Percentiles rank a stretch among this genome's conserved stretches.
phyloP scores from a whole-genome alignment of 2,113 vertebrate species.

The Lethenteron camtschaticum region DNA sequence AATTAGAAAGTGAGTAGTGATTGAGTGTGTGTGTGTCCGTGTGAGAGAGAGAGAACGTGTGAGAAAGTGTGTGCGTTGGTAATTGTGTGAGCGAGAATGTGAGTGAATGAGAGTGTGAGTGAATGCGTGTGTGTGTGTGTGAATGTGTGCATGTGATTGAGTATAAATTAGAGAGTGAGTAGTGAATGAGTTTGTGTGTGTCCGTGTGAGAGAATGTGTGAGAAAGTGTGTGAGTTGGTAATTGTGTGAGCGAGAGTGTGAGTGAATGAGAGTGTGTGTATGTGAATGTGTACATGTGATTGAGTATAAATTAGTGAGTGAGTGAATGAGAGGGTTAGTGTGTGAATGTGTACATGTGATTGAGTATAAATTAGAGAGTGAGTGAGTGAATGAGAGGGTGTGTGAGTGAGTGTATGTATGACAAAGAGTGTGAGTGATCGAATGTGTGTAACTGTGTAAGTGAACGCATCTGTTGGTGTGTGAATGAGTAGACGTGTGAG shows the following conservation, averaged over 20 bases:
- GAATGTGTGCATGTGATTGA: too few relatives aligned
- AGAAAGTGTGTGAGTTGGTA: too few relatives aligned
- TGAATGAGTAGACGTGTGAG: not conserved
- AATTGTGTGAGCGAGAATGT: too few relatives aligned
- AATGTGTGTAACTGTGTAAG: not conserved
- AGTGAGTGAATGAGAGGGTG: not conserved
- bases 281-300: not conserved
- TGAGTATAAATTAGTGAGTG: not conserved
- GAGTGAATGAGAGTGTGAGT: too few relatives aligned
- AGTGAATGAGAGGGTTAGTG: not conserved
- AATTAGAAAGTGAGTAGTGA: too few relatives aligned
- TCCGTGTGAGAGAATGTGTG: not conserved
- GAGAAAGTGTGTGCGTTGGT: too few relatives aligned
- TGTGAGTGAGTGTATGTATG: not conserved
- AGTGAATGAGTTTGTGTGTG: not conserved
- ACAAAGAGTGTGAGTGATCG: not conserved
- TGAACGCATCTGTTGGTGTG: not conserved
- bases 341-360: not conserved
- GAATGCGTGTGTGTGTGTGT: too few relatives aligned
- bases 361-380: not conserved
- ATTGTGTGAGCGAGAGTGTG: too few relatives aligned
- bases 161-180: too few relatives aligned
- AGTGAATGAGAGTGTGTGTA: not conserved
- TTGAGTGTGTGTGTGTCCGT: too few relatives aligned
- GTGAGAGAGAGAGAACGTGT: too few relatives aligned